Evolutionary conservation across 2,797 vertebrate species (phyloP).

Genomic region (Threskiornis aethiopicus): DNA sequence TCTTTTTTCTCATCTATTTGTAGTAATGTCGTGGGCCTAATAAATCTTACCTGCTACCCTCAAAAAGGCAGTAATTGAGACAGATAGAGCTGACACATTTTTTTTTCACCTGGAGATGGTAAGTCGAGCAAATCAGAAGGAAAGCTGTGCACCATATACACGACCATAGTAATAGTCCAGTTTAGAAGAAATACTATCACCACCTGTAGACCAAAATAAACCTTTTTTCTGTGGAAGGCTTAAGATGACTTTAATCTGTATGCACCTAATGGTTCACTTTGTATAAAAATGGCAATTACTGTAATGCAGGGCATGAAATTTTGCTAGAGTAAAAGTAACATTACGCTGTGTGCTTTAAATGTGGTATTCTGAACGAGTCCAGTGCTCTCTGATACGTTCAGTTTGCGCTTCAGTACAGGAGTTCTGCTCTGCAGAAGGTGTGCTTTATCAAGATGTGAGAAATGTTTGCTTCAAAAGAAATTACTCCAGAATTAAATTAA

Average conservation of each 20-base stretch:
- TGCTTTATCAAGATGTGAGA: background rate
- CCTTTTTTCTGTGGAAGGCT: background rate
- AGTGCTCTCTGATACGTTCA: background rate
- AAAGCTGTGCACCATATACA: background rate
- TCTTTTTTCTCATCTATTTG: background rate
- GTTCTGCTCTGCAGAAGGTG: background rate
- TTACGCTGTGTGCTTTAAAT: background rate
- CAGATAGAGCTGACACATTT: background rate
- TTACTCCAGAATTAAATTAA: slow-evolving; percentile 19
- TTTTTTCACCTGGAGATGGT: background rate
- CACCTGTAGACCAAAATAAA: background rate
- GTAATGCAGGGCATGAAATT: background rate
- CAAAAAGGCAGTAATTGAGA: background rate
- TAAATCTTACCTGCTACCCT: background rate
- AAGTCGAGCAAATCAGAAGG: background rate
- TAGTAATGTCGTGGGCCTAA: background rate
- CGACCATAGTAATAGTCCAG: background rate
- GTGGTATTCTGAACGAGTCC: background rate
- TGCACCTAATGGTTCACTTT: background rate
- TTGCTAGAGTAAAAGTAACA: background rate
- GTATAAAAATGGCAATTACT: background rate
- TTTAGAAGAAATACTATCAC: background rate
- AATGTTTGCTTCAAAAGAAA: slow-evolving; percentile 4
- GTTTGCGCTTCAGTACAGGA: background rate
- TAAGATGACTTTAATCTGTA: background rate